Base-by-base conservation (phyloP, 2,888 invertebrate genomes). In the Zhuqinia jingwanae region DNA sequence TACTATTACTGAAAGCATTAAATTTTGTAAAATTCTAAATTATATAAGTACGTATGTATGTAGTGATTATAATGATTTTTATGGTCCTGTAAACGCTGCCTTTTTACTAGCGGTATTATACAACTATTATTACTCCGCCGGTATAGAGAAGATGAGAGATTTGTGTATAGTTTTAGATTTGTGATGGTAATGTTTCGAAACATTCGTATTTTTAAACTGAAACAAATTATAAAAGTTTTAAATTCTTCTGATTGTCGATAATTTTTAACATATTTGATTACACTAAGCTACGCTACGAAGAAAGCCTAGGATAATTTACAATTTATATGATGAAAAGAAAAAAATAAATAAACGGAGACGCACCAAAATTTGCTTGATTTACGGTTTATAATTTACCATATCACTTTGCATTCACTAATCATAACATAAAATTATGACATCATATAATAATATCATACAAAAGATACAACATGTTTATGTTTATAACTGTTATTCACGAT, bases 161-260 rank as follows among this genome's bases (percentile, higher is more conserved):
- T 50, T 73, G 58, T 58, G 58, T 76, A 15, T 56, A 76, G 56
- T 76, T 76, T 42, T 58, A 58, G 56, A 22, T 58, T 76, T 58
- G 56, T 76, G 76, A 70, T 70, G 53, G n/a, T n/a, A n/a, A 75
- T 76, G 76, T 76, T 76, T 58, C 56, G 58, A 76, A 56, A 76
- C 76, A 27, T 76, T 58, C 58, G 76, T 76, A 76, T 76, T 76
- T 76, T 76, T 76, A 58, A 76, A 76, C 25, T 50, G 53, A 73
- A 73, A 73, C 50, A 50, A 47, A 73, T 20, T 68, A 73, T 50
- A 70, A 45, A 45, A 17, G 45, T 50, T 73, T 70, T 73, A 47
- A 73, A 73, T 73, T 73, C 47, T 70, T 70, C n/a, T 73, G 73
- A 73, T 27, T 73, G 50, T 73, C 22, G 22, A 53, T 73, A 11